Base-by-base conservation (phyloP, 1,140 invertebrate species). In the Bombus ignitus region DNA sequence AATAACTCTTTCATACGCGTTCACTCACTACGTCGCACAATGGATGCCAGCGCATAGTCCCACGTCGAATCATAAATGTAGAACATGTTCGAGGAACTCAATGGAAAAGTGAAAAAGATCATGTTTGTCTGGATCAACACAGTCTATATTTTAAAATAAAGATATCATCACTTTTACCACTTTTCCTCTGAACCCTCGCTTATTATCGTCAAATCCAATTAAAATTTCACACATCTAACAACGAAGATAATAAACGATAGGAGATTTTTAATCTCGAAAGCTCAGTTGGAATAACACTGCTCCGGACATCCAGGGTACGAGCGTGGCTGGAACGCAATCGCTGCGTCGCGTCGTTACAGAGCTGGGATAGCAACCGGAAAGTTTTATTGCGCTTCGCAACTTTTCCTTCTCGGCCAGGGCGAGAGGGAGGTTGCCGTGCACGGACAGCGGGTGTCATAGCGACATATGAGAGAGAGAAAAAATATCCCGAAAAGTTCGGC, bases 381-480 rank as follows among this genome's bases (percentile, higher is more conserved):
- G 83, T 90, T 88, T 90, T 83, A 90, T 90, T 90, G 77, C 81
- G 83, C 80, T 83, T n/a, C 39, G 86, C 71, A 90, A 90, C 89
- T 90, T 90, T 83, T 90, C 86, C 87, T 77, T 90, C 79, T 75
- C 73, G 74, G 44, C 18, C n/a, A 42, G 80, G 28, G 73, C 77
- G 85, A 87, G 89, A 87, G 88, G 86, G 80, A 86, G 71, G 78
- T 32, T 39, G 10, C 35, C 22, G 84, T 90, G 82, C 73, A 68
- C 85, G 85, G 25, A 81, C 75, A 44, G 57, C 57, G 76, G 70
- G 83, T 80, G 71, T 89, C 86, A 82, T 89, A 90, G 74, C 76
- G 83, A 89, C 86, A 91, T 90, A 91, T 90, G 87, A 90, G 83
- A 53, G 66, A 39, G 44, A 44, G 22, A 71, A 66, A 66, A 66